Conservation (phyloP, 2,113 vertebrate species). For the Leucopsar rothschildi region DNA sequence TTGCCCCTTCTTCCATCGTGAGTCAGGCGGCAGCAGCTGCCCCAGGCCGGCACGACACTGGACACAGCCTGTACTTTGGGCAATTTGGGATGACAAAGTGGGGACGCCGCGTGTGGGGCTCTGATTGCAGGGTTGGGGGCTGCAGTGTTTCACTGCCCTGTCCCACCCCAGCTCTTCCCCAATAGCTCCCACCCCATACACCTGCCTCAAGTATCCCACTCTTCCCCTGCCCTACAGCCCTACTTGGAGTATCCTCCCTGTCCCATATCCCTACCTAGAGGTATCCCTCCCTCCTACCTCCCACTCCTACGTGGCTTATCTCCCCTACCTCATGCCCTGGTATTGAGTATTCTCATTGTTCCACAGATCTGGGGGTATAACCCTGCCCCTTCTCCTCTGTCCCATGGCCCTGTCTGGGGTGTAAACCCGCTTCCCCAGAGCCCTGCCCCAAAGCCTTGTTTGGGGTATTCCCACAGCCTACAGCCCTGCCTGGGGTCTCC, state of each 20-base stretch:
- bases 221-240: background rate
- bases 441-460: background rate
- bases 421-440: background rate
- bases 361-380: background rate
- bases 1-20: background rate
- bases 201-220: background rate
- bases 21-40: background rate
- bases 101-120: background rate
- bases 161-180: background rate
- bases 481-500: background rate
- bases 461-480: too few species aligned
- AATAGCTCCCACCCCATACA: background rate
- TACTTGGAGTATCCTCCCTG: background rate
- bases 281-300: background rate
- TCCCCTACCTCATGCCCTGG: background rate
- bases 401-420: background rate
- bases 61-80: constrained; percentile 23
- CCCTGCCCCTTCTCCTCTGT: background rate
- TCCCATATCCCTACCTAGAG: background rate
- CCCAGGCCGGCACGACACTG: background rate
- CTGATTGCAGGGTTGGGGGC: constrained; percentile 27
- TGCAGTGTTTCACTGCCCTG: rapidly evolving
- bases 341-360: background rate
- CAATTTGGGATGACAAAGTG: background rate
- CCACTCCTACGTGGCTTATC: background rate